These are phyloP conservation scores for Chrysogorgia sp. DNA, from an alignment of 92 coral and sea anemone species.

Conservation along the genomic window DNA sequence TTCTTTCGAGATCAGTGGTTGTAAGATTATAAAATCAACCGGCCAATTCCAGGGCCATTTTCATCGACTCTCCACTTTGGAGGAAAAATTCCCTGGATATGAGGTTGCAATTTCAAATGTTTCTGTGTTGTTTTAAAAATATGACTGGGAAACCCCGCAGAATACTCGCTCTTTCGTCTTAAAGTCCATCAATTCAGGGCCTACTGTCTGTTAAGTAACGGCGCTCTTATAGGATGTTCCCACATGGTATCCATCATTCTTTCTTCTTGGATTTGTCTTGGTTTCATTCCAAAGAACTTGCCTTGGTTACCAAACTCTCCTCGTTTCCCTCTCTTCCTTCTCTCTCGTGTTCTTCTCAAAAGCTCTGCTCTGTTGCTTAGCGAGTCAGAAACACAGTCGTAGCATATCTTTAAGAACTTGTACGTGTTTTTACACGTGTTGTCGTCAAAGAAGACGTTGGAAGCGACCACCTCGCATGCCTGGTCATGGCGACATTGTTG, in stretches of 20 bases:
- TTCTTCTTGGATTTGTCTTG: conserved; percentile 37
- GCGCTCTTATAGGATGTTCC: conserved; percentile 36
- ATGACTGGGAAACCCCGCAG: too few species aligned
- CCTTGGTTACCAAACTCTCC: conserved; percentile 49
- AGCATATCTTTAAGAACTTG: conserved; percentile 90
- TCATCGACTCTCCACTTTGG: too few species aligned
- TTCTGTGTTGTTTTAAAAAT: too few species aligned
- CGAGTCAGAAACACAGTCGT: conserved; percentile 91
- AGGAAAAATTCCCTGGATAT: too few species aligned
- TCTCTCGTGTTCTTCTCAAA: conserved; percentile 35
- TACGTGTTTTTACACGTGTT: conserved; percentile 91
- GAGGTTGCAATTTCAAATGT: too few species aligned
- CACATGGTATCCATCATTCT: conserved; percentile 47
- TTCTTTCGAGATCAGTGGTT: too few species aligned
- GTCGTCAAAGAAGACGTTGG: conserved; percentile 94
- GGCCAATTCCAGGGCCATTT: too few species aligned
- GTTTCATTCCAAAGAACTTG: conserved; percentile 29
- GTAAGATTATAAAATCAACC: too few species aligned
- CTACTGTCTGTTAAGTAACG: conserved; percentile 11
- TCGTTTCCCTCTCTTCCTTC: conserved; percentile 35
- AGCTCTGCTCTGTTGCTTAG: conserved; percentile 45
- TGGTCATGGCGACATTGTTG: conserved; percentile 88
- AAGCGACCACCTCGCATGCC: conserved; percentile 95
- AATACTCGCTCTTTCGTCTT: too few species aligned
- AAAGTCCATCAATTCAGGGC: not conserved